Conservation (phyloP, 1,140 invertebrate genomes). For the Bombus fervidus region DNA sequence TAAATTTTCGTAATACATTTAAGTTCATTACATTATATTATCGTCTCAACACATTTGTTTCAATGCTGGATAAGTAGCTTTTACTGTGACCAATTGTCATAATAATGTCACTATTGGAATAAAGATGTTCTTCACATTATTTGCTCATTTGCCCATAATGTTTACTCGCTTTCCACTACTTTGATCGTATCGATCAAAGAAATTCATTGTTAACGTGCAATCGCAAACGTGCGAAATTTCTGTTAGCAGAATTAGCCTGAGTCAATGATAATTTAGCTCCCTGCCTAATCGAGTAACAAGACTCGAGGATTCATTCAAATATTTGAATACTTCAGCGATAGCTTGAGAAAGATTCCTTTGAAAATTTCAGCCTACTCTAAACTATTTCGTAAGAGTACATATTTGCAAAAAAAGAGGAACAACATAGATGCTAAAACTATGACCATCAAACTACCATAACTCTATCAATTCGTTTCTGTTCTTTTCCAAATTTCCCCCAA, state of each 20-base stretch:
- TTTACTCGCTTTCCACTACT: neutral
- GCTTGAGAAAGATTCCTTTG: neutral
- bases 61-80: neutral
- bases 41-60: neutral
- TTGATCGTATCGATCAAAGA: fast-evolving
- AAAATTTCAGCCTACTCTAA: neutral
- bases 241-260: neutral
- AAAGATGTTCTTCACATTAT: neutral
- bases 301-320: neutral
- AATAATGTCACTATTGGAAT: neutral
- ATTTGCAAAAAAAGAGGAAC: neutral
- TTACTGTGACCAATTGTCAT: neutral
- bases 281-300: neutral
- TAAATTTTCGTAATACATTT: neutral
- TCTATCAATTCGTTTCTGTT: neutral
- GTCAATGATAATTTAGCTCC: neutral
- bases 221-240: neutral
- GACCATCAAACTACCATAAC: neutral
- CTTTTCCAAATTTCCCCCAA: neutral
- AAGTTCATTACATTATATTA: neutral
- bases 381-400: neutral
- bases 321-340: no score
- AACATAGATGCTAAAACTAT: no score
- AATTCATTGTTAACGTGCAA: neutral
- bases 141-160: neutral